Percentiles rank a stretch among this genome's conserved stretches.
phyloP scores from a whole-genome alignment of 2,888 invertebrate genomes.

The Artemia sp. region DNA sequence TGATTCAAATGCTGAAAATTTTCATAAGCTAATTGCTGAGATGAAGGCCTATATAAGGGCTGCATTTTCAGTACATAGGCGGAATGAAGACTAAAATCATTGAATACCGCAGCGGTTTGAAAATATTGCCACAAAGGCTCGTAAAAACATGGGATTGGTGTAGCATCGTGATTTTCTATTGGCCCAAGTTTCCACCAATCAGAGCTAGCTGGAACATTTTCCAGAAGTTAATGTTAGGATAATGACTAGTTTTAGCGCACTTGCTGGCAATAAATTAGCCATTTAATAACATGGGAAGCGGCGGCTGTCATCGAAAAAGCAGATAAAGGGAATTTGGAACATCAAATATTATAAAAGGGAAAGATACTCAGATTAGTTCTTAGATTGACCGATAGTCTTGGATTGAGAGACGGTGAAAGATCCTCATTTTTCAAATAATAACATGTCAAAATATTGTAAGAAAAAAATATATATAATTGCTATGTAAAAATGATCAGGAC shows the following conservation, averaged over 20 bases:
- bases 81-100: neutral
- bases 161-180: too few species aligned
- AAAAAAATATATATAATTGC: too few species aligned
- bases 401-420: too few species aligned
- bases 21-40: neutral
- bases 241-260: constrained; percentile 13
- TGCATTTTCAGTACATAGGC: neutral
- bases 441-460: too few species aligned
- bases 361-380: too few species aligned
- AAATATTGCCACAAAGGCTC: neutral
- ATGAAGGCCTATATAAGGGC: neutral
- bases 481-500: too few species aligned
- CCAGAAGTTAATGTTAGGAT: constrained; percentile 9
- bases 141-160: neutral
- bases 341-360: neutral
- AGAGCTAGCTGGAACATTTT: too few species aligned
- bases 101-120: constrained; percentile 4
- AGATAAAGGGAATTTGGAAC: neutral
- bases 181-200: too few species aligned
- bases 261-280: constrained; percentile 10
- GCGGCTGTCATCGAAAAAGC: constrained; percentile 11
- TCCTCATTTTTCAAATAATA: too few species aligned
- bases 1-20: constrained; percentile 5
- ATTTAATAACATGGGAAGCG: constrained; percentile 1
- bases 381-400: too few species aligned